Conservation (phyloP, 2,888 invertebrate species). For the Drosophila fungiperda region DNA sequence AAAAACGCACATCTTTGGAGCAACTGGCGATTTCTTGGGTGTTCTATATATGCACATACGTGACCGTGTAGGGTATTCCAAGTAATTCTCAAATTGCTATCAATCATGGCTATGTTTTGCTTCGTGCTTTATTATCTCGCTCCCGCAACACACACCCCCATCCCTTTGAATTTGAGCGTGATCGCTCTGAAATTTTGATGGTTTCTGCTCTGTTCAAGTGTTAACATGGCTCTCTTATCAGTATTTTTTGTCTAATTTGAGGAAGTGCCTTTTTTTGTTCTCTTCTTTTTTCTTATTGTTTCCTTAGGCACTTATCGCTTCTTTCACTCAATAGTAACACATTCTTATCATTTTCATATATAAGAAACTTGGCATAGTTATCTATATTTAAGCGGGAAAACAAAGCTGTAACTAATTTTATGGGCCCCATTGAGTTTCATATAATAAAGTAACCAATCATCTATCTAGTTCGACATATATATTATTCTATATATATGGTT, state of each 20-base stretch:
- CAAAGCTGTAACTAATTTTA: conserved; percentile 20
- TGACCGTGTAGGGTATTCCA: conserved; percentile 39
- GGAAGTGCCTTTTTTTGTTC: conserved; percentile 52
- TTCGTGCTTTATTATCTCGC: conserved; percentile 38
- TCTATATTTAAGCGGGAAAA: conserved; percentile 4
- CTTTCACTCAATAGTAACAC: conserved; percentile 40
- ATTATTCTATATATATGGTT: background rate
- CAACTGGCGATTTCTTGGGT: conserved; percentile 27
- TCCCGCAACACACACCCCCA: conserved; percentile 9
- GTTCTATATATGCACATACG: conserved; percentile 38
- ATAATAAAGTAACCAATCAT: background rate
- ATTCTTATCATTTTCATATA: conserved; percentile 16
- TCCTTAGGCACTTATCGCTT: conserved; percentile 51
- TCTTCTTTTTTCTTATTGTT: background rate
- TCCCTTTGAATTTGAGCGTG: conserved; percentile 38
- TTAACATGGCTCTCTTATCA: conserved; percentile 49
- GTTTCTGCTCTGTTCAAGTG: conserved; percentile 14
- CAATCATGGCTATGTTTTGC: conserved; percentile 26
- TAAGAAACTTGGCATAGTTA: conserved; percentile 16
- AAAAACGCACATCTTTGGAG: conserved; percentile 49
- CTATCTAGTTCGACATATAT: background rate
- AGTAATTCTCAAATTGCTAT: conserved; percentile 23
- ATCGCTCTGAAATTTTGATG: conserved; percentile 24
- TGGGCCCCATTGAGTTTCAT: background rate
- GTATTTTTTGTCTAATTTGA: conserved; percentile 61